These are phyloP conservation scores for Agriopis leucophaearia DNA, from an alignment of 2,888 invertebrate species.

Conservation along the genomic window DNA sequence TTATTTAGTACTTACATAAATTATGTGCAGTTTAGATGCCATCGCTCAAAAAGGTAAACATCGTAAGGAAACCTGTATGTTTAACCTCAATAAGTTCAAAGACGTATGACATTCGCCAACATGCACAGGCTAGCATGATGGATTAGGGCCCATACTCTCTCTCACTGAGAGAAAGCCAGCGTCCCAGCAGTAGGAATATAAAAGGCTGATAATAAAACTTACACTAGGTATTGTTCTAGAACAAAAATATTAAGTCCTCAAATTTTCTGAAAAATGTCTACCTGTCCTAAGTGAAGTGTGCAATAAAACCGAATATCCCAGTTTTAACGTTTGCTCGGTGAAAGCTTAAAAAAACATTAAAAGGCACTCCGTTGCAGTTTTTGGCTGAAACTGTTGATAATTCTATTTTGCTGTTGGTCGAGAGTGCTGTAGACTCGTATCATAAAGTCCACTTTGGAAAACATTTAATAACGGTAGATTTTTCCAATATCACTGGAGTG, in stretches of 20 bases:
- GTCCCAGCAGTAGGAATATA: too few relatives aligned
- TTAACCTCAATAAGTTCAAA: too few relatives aligned
- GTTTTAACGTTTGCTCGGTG: slow-evolving; percentile 56
- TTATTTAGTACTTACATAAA: too few relatives aligned
- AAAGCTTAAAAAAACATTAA: slow-evolving; percentile 61
- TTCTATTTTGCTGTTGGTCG: slow-evolving; percentile 63
- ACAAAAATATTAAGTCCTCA: background rate
- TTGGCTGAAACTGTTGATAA: slow-evolving; percentile 66
- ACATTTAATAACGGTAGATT: slow-evolving; percentile 6
- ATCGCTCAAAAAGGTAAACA: too few relatives aligned
- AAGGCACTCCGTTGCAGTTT: slow-evolving; percentile 67
- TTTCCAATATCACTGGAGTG: background rate
- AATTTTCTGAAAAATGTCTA: slow-evolving; percentile 16
- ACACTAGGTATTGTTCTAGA: background rate
- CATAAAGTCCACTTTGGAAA: slow-evolving; percentile 51
- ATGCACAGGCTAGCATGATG: too few relatives aligned
- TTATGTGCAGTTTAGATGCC: too few relatives aligned
- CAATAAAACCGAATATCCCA: slow-evolving; percentile 57
- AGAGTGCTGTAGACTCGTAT: slow-evolving; percentile 59
- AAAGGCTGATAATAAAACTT: background rate
- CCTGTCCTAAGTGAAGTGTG: slow-evolving; percentile 34
- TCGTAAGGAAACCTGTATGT: too few relatives aligned
- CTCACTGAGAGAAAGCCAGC: too few relatives aligned
- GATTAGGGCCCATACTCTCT: too few relatives aligned
- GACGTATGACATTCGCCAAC: too few relatives aligned